Base-by-base conservation (phyloP, 2,888 invertebrate species). In the Clunio marinus region DNA sequence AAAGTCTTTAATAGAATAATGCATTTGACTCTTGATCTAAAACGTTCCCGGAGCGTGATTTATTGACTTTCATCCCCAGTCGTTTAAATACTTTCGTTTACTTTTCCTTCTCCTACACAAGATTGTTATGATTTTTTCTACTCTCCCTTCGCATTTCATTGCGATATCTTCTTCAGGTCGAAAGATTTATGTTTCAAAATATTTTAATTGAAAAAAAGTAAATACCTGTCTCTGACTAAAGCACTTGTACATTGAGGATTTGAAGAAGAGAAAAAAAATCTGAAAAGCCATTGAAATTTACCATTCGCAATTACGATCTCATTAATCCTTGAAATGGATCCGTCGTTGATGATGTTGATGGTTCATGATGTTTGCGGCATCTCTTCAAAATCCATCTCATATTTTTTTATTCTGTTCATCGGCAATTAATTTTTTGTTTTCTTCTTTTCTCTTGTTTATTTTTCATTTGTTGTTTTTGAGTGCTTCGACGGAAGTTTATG, bases 181-280 rank as follows among this genome's bases (percentile, higher is more conserved):
- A 32, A 55, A 32, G 59, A 59, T 59, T 59, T 59, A 59, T 59
- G 59, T 59, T 59, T 55, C 32, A 32, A n/a, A 32, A 59, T 59
- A 24, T 58, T 58, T 58, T 41, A 41, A 41, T 41, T 41, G 41
- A 41, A 41, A 59, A 32, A 17, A 27, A 55, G n/a, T n/a, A 55
- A 22, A 58, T 59, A 59, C 59, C 59, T 59, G 59, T 28, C 27
- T 13, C 17, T 17, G 46, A 5, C n/a, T n/a, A 20, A 8, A 15
- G n/a, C n/a, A n/a, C n/a, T n/a, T n/a, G n/a, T n/a, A n/a, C n/a
- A n/a, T n/a, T n/a, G n/a, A n/a, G n/a, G n/a, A n/a, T 41, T 41
- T 41, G 4, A n/a, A 10, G 41, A 41, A n/a, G n/a, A n/a, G 41
- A n/a, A 15, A 15, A 41, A 41, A 32, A 41, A 41, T 41, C 41